Evolutionary conservation across 2,888 invertebrate genomes (phyloP).

Genomic region (Diabrotica balteata): DNA sequence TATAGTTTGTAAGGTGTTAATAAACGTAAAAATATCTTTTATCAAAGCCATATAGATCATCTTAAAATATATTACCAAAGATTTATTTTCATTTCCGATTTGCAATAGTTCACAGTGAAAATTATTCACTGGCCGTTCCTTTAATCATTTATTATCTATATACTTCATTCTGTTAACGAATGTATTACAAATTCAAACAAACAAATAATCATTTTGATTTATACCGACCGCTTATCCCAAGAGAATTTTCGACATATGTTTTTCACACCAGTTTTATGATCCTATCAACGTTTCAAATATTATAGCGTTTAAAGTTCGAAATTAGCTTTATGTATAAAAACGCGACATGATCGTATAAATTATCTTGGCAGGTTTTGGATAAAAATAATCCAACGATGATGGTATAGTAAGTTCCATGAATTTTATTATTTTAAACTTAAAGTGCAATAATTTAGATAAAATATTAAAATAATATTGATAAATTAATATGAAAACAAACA

Average conservation of each 20-base stretch:
- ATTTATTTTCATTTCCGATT: not conserved
- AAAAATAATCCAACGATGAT: constrained; percentile 5
- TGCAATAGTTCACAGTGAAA: not conserved
- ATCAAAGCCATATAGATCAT: not conserved
- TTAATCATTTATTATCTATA: not conserved
- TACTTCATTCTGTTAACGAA: constrained; percentile 4
- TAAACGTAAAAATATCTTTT: too few species aligned
- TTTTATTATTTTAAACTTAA: not conserved
- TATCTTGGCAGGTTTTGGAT: not conserved
- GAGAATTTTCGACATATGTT: constrained; percentile 13
- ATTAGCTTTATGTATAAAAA: constrained; percentile 1
- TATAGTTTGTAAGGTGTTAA: too few species aligned
- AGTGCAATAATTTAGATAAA: too few species aligned
- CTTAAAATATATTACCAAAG: not conserved
- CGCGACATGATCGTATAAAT: constrained; percentile 1
- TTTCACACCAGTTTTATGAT: constrained; percentile 20
- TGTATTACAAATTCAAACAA: constrained; percentile 10
- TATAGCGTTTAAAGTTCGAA: constrained; percentile 5
- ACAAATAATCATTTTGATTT: constrained; percentile 12
- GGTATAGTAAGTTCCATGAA: not conserved
- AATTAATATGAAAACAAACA: too few species aligned
- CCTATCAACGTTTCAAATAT: constrained; percentile 17
- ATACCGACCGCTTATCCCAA: not conserved
- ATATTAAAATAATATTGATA: too few species aligned
- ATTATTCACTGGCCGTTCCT: not conserved